These are phyloP conservation scores for Tamandua tetradactyla DNA, from an alignment of 2,797 vertebrate species.

Conservation along the genomic window DNA sequence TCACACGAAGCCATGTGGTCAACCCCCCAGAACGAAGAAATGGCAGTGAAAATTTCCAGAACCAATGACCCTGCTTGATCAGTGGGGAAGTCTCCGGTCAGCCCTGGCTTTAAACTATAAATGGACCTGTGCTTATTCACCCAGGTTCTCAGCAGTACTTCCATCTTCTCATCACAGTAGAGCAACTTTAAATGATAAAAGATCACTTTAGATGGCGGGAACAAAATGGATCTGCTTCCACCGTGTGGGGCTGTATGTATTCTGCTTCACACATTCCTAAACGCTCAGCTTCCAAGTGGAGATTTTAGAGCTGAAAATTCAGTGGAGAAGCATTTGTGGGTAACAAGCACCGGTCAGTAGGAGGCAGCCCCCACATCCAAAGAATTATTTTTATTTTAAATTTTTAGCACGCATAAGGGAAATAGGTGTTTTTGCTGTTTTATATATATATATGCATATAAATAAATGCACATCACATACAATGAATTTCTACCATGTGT, in stretches of 20 bases:
- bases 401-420: constrained; percentile 62
- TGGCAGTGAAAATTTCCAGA: constrained; percentile 3
- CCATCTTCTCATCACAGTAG: background rate
- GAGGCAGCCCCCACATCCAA: background rate
- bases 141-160: background rate
- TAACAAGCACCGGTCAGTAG: constrained; percentile 18
- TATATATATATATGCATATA: background rate
- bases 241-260: background rate
- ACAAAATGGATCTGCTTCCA: background rate
- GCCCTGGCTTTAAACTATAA: background rate
- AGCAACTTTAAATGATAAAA: constrained; percentile 19
- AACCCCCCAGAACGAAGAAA: background rate
- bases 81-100: background rate
- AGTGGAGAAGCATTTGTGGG: background rate
- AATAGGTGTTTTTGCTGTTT: constrained; percentile 48
- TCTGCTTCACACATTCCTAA: background rate
- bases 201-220: background rate
- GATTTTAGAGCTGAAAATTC: background rate
- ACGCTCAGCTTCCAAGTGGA: background rate
- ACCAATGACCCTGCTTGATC: background rate
- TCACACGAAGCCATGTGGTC: background rate
- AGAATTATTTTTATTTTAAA: constrained; percentile 55
- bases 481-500: constrained; percentile 14
- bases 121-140: background rate
- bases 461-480: background rate